Evolutionary conservation across 2,888 invertebrate species (phyloP).

Genomic region (Apoderus coryli): DNA sequence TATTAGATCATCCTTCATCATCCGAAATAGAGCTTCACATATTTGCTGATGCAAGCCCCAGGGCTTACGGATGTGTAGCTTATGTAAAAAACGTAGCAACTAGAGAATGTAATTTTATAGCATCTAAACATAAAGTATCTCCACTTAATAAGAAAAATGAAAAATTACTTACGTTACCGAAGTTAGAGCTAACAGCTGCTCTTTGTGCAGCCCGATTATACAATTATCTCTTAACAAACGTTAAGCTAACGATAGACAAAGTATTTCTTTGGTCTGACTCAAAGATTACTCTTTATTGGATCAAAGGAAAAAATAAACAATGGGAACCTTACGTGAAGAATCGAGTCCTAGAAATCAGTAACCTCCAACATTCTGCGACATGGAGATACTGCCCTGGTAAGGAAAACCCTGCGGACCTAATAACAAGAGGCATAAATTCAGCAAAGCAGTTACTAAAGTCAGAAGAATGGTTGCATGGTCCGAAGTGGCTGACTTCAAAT

Average conservation of each 20-base stretch:
- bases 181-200: slow-evolving; percentile 4
- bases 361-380: background rate
- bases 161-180: slow-evolving; percentile 6
- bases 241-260: background rate
- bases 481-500: slow-evolving; percentile 2
- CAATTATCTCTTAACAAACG: background rate
- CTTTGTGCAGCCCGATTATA: slow-evolving; percentile 3
- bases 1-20: too few relatives aligned
- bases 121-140: slow-evolving; percentile 2
- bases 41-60: too few relatives aligned
- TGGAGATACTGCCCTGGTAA: slow-evolving; percentile 5
- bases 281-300: slow-evolving; percentile 5
- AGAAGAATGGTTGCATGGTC: too few relatives aligned
- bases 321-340: slow-evolving; percentile 4
- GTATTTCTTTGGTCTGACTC: slow-evolving; percentile 6
- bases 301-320: background rate
- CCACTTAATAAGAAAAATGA: background rate
- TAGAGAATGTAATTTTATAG: slow-evolving; percentile 4
- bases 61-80: too few relatives aligned
- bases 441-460: background rate
- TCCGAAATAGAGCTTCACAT: too few relatives aligned
- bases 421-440: slow-evolving; percentile 1
- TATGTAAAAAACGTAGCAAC: too few relatives aligned
- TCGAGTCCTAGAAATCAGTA: slow-evolving; percentile 2
- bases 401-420: slow-evolving; percentile 2